Evolutionary conservation across 2,888 invertebrate species (phyloP), one percentile per base, ranked within the genome.

Genomic region (Corythucha ciliata): DNA sequence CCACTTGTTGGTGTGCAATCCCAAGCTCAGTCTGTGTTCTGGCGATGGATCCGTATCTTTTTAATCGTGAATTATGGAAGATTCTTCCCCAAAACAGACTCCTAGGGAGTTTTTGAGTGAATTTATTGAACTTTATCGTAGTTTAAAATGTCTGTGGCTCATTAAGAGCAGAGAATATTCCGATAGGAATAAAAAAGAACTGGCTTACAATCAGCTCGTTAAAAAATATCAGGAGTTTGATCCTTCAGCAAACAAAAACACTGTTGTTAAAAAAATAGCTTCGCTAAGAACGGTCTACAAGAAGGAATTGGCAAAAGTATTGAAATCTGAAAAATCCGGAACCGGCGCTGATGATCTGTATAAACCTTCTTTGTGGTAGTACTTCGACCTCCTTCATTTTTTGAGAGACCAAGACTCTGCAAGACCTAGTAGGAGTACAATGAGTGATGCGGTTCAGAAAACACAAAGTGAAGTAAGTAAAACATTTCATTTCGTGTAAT

Each of bases 131-230:
- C 45, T 32, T 22, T 45, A 45, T 24, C 12, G 22, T 20, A 33
- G 20, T n/a, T 45, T 45, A 20, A 32, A 32, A 3, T 29, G 45
- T 33, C 34, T 45, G 45, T 45, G 45, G 45, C 32, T 33, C 32
- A 24, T 45, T 21, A 45, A 45, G 29, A 33, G 33, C 22, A 45
- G 34, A 20, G 45, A 45, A 20, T 33, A 45, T 21, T 8, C 33
- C 21, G 45, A 33, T 34, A 21, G 21, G 33, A 33, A 45, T 45
- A 21, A 33, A n/a, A 45, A 45, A 45, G 32, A 32, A 12, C 45
- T 22, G 34, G 33, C 32, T 18, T 33, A 45, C 18, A 24, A 45
- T 34, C 20, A 32, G 12, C 32, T 45, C 27, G 45, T 45, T 5
- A 33, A 41, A 41, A 44, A 44, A 27, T 29, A 29, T 27, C 29